These are phyloP conservation scores for Ctenopoma multispine DNA, from an alignment of 2,797 vertebrate species.

Conservation along the genomic window DNA sequence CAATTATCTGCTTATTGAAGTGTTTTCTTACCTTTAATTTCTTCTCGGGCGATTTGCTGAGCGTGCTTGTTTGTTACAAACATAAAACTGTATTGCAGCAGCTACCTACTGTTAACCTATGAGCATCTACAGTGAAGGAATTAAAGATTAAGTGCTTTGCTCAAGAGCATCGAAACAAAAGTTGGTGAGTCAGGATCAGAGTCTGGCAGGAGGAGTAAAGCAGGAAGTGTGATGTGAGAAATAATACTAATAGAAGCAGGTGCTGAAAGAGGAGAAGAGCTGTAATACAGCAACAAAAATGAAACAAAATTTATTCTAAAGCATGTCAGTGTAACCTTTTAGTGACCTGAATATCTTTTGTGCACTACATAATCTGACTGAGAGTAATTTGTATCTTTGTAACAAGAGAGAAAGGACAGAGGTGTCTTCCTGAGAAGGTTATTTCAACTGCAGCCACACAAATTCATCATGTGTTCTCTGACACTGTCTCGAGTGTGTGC, in stretches of 20 bases:
- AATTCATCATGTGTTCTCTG: conserved; percentile 42
- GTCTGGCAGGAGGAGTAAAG: background rate
- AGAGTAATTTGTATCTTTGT: conserved; percentile 53
- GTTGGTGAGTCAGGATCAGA: background rate
- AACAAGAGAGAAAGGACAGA: conserved; percentile 24
- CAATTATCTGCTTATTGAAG: conserved; percentile 50
- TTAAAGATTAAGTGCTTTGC: conserved; percentile 28
- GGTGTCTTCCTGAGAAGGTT: conserved; percentile 46
- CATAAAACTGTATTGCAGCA: conserved; percentile 13
- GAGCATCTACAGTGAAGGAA: conserved; percentile 11
- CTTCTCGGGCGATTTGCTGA: conserved; percentile 35
- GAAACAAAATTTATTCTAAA: conserved; percentile 33
- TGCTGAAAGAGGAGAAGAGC: background rate
- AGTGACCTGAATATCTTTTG: conserved; percentile 57
- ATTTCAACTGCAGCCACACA: conserved; percentile 47
- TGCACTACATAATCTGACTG: conserved; percentile 40
- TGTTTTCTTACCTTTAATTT: conserved; percentile 43
- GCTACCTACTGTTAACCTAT: conserved; percentile 22
- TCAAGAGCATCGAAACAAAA: conserved; percentile 13
- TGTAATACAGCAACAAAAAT: conserved; percentile 16
- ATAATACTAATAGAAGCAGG: background rate
- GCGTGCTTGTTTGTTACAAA: conserved; percentile 28
- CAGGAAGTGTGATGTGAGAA: background rate
- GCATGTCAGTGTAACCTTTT: conserved; percentile 61
- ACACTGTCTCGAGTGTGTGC: background rate